phyloP scores from a whole-genome alignment of 2,797 vertebrate genomes.

The Aselliscus stoliczkanus region DNA sequence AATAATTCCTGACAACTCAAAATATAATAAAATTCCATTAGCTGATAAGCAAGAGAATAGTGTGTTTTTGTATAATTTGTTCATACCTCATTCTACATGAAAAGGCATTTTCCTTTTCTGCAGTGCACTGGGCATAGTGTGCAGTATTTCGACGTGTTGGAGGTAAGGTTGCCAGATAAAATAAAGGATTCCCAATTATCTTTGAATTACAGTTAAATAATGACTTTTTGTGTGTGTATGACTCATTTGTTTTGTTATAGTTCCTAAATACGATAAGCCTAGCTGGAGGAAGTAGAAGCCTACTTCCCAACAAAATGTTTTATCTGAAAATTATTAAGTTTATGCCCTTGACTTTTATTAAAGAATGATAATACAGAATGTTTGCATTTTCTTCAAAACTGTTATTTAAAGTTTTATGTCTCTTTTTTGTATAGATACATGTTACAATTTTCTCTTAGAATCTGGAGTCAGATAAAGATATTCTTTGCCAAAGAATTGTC shows the following conservation, averaged over 20 bases:
- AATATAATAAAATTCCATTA: background rate
- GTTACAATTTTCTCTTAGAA: background rate
- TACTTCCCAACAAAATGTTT: background rate
- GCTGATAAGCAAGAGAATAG: background rate
- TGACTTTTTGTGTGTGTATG: background rate
- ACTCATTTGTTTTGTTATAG: background rate
- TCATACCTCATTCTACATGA: background rate
- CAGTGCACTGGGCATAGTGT: too few species aligned
- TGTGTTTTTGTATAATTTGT: background rate
- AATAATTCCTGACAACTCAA: slow-evolving; percentile 11
- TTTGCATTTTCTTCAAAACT: background rate
- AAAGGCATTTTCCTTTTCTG: background rate
- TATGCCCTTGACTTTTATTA: background rate
- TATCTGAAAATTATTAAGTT: background rate
- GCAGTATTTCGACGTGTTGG: background rate
- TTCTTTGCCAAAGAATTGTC: background rate
- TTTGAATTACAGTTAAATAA: background rate
- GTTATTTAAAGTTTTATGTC: background rate
- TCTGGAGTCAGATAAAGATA: background rate
- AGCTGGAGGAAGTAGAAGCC: background rate
- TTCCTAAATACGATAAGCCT: background rate
- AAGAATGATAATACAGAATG: background rate
- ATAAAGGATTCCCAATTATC: background rate
- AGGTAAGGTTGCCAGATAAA: background rate
- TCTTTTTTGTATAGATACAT: background rate